These are phyloP conservation scores for Rhamnusium bicolor DNA, from an alignment of 2,888 invertebrate species.

Conservation along the genomic window DNA sequence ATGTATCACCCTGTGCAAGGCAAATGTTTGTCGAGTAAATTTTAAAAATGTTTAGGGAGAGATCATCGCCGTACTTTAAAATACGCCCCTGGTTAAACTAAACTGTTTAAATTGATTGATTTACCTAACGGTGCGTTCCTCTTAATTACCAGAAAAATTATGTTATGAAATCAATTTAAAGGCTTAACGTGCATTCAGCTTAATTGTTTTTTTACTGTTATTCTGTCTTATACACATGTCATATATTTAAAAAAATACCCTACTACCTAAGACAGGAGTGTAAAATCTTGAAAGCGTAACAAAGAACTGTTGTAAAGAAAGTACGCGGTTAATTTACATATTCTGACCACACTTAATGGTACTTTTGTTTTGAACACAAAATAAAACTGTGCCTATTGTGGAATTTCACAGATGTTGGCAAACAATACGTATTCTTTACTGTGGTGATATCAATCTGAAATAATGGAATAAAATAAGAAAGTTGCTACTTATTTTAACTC, in stretches of 20 bases:
- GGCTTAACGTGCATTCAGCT: too few species aligned
- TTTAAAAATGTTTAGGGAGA: too few species aligned
- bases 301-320: background rate
- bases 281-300: background rate
- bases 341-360: slow-evolving; percentile 4
- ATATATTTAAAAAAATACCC: background rate
- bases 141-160: too few species aligned
- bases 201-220: too few species aligned
- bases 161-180: too few species aligned
- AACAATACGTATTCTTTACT: slow-evolving; percentile 4
- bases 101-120: too few species aligned
- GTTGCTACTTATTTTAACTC: background rate
- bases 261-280: background rate
- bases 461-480: slow-evolving; percentile 7
- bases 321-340: slow-evolving; percentile 6
- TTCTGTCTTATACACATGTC: background rate
- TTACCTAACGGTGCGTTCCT: too few species aligned
- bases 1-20: too few species aligned
- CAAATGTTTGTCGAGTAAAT: too few species aligned
- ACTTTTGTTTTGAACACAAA: slow-evolving; percentile 6
- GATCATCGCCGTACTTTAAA: too few species aligned
- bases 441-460: slow-evolving; percentile 1
- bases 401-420: slow-evolving; percentile 11
- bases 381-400: background rate
- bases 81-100: too few species aligned